Percentiles rank a stretch among this genome's conserved stretches.
Conservation (phyloP, 2,888 invertebrate genomes). For the Nomada ruficornis region DNA sequence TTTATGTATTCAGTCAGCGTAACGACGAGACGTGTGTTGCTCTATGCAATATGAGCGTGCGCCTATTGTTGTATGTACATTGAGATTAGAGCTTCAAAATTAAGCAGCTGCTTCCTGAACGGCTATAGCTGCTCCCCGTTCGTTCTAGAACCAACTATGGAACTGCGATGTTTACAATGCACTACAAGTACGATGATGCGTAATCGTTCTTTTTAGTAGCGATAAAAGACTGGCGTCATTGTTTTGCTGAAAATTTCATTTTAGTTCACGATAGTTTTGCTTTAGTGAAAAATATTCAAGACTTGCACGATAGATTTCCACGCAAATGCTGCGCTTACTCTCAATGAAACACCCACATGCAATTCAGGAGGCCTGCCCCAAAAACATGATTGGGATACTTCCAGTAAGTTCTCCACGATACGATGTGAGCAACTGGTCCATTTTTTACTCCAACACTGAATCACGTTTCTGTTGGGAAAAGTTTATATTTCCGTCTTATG, state of each 20-base stretch:
- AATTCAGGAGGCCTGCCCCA: background rate
- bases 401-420: constrained; percentile 3
- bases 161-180: background rate
- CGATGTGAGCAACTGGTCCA: background rate
- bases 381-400: background rate
- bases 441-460: constrained; percentile 22
- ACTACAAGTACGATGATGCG: background rate
- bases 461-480: background rate
- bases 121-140: constrained; percentile 17
- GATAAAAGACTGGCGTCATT: background rate
- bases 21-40: background rate
- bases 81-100: constrained; percentile 40
- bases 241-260: background rate
- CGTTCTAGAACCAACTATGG: constrained; percentile 29
- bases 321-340: no score
- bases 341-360: background rate
- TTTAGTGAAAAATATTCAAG: no score
- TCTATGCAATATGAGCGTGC: background rate
- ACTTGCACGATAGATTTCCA: no score
- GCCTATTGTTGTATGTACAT: background rate
- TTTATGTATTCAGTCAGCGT: background rate
- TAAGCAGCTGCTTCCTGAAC: constrained; percentile 58
- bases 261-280: no score
- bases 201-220: background rate
- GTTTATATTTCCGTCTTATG: background rate